Evolutionary conservation across 2,888 invertebrate genomes (phyloP), one percentile per base, ranked within the genome.

Genomic region (Polyploca ridens): DNA sequence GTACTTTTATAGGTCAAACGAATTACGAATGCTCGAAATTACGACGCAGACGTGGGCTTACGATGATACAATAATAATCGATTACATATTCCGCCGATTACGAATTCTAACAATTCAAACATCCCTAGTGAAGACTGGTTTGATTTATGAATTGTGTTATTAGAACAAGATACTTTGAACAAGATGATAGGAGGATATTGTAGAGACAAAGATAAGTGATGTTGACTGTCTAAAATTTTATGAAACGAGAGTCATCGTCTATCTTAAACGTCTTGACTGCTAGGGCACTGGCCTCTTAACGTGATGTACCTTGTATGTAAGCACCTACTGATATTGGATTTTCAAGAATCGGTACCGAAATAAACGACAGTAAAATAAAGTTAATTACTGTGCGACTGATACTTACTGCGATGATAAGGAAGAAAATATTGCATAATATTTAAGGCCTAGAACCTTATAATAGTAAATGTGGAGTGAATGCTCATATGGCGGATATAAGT

Each of bases 1-100:
- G 38, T 61, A 11, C 33, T 46, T 62, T 62, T 54, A 54, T 54
- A 54, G 54, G 54, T 54, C 19, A 54, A 19, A 7, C 54, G 54
- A 54, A 19, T 54, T 7, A 19, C 16, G 54, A 19, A 54, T 54
- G 54, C 54, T 19, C 19, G 2, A 54, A 54, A 54, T 49, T 49
- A 54, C 54, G 19, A 54, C n/a, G n/a, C n/a, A n/a, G n/a, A n/a
- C 54, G 19, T 54, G 54, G 19, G 54, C n/a, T 54, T 16, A 49
- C 49, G 19, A 49, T 49, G 10, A 54, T 54, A 54, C 54, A 19
- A 54, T 54, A 19, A 54, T 54, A 54, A 54, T 54, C 54, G 19
- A 54, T 19, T 19, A 54, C 54, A 54, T 19, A 54, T 54, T 19
- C 19, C 54, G 19, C 54, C 54, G 54, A 19, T 54, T 54, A 16